These are phyloP conservation scores for Mormyrus hasselquistii DNA, from an alignment of 2,797 vertebrate species.

Conservation along the genomic window DNA sequence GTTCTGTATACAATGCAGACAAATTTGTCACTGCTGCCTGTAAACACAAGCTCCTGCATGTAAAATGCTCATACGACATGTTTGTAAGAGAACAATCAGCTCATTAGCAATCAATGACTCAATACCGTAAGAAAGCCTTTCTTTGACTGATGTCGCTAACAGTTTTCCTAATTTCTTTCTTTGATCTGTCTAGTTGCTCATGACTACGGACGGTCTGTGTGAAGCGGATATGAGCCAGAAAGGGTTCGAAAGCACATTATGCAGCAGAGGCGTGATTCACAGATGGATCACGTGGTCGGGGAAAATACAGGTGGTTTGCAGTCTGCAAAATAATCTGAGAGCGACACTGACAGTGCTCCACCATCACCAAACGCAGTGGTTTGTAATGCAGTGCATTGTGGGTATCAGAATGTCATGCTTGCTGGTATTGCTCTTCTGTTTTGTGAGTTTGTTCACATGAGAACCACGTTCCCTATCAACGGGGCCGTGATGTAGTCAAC, in stretches of 20 bases:
- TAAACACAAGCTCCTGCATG: not conserved
- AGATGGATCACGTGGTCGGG: not conserved
- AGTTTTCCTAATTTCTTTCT: not conserved
- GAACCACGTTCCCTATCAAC: not conserved
- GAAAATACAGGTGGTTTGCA: not conserved
- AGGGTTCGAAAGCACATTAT: not conserved
- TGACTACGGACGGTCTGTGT: not conserved
- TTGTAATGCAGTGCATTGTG: not conserved
- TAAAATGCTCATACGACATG: not conserved
- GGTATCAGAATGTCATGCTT: not conserved
- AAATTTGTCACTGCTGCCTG: not conserved
- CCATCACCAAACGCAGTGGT: not conserved
- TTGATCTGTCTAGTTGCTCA: not conserved
- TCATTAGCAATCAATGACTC: not conserved
- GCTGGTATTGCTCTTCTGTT: not conserved
- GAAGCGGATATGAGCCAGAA: not conserved
- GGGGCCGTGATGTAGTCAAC: not conserved
- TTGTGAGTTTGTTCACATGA: not conserved
- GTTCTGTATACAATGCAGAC: not conserved
- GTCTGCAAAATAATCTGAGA: not conserved
- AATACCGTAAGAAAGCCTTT: not conserved
- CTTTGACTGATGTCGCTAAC: not conserved
- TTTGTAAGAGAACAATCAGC: not conserved
- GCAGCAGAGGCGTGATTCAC: not conserved
- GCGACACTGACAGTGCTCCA: not conserved